Base-by-base conservation (phyloP, 2,797 vertebrate species). In the Geotrypetes seraphini region DNA sequence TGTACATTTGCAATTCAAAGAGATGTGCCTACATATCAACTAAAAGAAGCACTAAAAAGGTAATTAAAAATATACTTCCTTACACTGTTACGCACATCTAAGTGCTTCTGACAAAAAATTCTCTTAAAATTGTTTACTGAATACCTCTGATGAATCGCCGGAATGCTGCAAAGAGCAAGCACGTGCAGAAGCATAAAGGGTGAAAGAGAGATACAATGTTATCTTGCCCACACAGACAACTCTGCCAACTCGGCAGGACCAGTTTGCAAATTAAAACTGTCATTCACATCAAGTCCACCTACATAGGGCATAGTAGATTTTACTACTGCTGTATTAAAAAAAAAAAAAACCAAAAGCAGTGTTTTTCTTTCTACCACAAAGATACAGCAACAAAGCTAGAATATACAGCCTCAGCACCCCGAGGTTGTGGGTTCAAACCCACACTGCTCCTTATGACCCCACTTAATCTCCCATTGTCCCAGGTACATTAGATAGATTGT, bases 31-130 rank as follows among this genome's bases (percentile, higher is more conserved):
- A 32, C 32, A 29, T 18, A 56, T 34, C 27, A 50, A 28, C 43
- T 56, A 46, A 58, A 51, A 49, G 42, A 26, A 14, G 3, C 31
- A 24, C 29, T 43, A 19, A 46, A 53, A 60, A 33, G 14, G 27
- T 42, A 39, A 57, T 56, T 58, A 61, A 67, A 56, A 60, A 20
- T 21, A 36, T 50, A 48, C 36, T 33, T 57, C 43, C 38, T 27
- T 16, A 21, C 0, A 2, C 46, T 31, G 48, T 39, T 28, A 62
- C 37, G 68, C 47, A 47, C 40, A 41, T 19, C 47, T 51, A 61
- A 55, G 31, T 41, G 46, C 46, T 48, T 24, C 43, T 31, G 36
- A 11, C 19, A 27, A 15, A 28, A 26, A 25, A 25, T 5, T n/a
- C n/a, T n/a, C n/a, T 3, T 17, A 43, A 26, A 19, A 8, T 18